Evolutionary conservation across 2,888 invertebrate species (phyloP).

Genomic region (Andrena fulva): DNA sequence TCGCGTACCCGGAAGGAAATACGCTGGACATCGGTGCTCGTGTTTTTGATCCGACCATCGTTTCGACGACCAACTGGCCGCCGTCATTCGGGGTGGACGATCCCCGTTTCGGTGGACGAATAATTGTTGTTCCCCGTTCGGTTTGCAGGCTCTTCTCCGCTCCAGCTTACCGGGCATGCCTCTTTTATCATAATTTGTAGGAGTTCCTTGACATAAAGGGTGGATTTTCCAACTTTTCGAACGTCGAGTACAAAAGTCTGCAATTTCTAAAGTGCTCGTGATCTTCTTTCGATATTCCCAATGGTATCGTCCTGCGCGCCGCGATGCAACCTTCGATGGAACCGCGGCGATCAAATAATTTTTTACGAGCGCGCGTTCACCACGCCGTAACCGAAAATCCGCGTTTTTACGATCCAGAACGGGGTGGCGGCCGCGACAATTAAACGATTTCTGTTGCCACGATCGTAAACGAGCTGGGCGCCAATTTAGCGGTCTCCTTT

Average conservation of each 20-base stretch:
- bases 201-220: background rate
- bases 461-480: background rate
- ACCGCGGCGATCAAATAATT: background rate
- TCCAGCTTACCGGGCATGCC: background rate
- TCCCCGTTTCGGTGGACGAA: slow-evolving; percentile 4
- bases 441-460: background rate
- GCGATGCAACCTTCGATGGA: background rate
- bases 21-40: slow-evolving; percentile 29
- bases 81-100: slow-evolving; percentile 20
- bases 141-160: background rate
- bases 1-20: slow-evolving; percentile 41
- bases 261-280: no score
- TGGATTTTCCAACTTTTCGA: no score
- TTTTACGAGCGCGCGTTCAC: background rate
- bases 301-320: background rate
- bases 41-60: slow-evolving; percentile 31
- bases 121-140: slow-evolving; percentile 24
- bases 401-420: background rate
- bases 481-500: background rate
- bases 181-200: background rate
- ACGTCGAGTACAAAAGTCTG: no score
- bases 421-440: background rate
- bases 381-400: background rate
- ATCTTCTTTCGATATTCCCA: background rate
- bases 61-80: slow-evolving; percentile 25